Evolutionary conservation across 1,140 invertebrate genomes (phyloP).

Genomic region (Myzus persicae): DNA sequence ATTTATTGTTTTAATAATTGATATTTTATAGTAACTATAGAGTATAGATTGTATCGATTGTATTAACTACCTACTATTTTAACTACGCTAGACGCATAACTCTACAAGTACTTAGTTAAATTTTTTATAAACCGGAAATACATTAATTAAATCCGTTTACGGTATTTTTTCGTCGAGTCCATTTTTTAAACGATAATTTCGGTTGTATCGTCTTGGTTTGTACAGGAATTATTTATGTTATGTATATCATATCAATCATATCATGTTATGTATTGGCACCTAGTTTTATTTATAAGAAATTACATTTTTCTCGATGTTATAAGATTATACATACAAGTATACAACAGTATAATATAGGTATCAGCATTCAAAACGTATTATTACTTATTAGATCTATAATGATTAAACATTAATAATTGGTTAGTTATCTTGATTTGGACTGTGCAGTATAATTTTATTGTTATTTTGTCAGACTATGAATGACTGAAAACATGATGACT

Average conservation of each 20-base stretch:
- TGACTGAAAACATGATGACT: neutral
- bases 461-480: neutral
- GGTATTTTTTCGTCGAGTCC: neutral
- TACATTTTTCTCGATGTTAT: neutral
- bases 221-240: neutral
- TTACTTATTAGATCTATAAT: neutral
- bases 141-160: neutral
- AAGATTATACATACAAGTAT: neutral
- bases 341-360: neutral
- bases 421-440: neutral
- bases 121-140: neutral
- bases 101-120: neutral
- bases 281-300: neutral
- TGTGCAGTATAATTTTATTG: neutral
- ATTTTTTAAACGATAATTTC: neutral
- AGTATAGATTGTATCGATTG: neutral
- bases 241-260: too few relatives aligned
- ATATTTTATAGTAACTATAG: neutral
- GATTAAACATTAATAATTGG: constrained; percentile 6
- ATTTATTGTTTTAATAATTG: neutral
- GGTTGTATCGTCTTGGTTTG: too few relatives aligned
- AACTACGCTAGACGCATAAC: neutral
- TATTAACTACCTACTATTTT: too few relatives aligned
- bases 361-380: neutral
- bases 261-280: neutral